These are phyloP conservation scores for Chionis minor DNA, from an alignment of 2,113 vertebrate genomes.

Conservation along the genomic window DNA sequence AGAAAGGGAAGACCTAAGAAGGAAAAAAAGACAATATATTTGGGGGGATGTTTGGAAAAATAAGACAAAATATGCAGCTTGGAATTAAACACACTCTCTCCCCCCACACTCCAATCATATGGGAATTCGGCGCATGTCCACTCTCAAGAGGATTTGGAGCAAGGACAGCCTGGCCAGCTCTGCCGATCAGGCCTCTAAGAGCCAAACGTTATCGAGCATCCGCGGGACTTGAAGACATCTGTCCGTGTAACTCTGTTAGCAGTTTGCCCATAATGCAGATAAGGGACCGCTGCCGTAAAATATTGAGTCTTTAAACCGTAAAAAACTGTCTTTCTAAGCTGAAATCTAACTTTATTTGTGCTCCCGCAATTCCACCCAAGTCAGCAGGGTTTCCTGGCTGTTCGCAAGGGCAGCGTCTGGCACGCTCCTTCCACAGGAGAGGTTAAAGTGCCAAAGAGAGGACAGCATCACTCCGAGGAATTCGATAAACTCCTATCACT, in stretches of 20 bases:
- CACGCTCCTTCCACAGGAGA: slow-evolving; percentile 1
- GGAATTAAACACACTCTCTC: not conserved
- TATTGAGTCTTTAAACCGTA: slow-evolving; percentile 19
- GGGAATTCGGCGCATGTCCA: not conserved
- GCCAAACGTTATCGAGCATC: not conserved
- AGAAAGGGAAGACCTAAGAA: not conserved
- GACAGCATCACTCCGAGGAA: not conserved
- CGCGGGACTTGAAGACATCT: not conserved
- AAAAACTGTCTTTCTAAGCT: slow-evolving; percentile 52
- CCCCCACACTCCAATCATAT: not conserved
- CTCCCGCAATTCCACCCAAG: slow-evolving; percentile 16
- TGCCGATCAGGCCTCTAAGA: not conserved
- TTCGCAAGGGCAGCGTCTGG: slow-evolving; percentile 8
- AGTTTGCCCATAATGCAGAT: slow-evolving; percentile 20
- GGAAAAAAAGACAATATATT: not conserved
- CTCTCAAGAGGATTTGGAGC: not conserved
- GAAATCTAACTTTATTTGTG: slow-evolving; percentile 50
- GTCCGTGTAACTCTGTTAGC: not conserved
- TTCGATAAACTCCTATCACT: slow-evolving; percentile 61
- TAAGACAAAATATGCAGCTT: not conserved
- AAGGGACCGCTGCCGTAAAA: not conserved
- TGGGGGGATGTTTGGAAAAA: not conserved
- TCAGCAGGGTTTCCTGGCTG: slow-evolving; percentile 54
- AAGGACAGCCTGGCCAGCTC: not conserved
- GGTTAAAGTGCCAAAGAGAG: slow-evolving; percentile 48